These are phyloP conservation scores for Brachyrhaphis roseni DNA, from an alignment of 2,797 vertebrate genomes.

Conservation along the genomic window DNA sequence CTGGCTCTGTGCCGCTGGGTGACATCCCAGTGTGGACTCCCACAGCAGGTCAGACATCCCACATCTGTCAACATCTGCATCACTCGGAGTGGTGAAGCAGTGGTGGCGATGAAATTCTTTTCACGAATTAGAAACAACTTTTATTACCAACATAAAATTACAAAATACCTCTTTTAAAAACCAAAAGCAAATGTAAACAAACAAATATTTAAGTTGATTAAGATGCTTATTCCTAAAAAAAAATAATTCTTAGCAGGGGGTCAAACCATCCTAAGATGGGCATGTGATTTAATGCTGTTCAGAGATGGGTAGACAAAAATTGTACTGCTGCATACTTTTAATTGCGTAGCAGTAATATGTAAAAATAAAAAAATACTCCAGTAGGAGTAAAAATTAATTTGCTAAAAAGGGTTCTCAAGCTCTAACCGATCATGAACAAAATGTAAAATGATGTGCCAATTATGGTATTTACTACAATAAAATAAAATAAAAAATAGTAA, in stretches of 20 bases:
- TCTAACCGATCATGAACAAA: not conserved
- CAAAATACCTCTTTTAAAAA: not conserved
- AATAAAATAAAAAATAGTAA: not conserved
- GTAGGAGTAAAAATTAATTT: not conserved
- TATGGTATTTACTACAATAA: not conserved
- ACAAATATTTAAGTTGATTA: not conserved
- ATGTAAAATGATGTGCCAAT: not conserved
- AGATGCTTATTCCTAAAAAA: not conserved
- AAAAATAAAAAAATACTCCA: not conserved
- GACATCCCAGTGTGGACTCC: conserved; percentile 85
- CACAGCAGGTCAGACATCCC: conserved; percentile 64
- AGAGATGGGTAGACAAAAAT: too few relatives aligned
- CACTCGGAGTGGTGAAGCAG: not conserved
- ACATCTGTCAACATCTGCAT: conserved; percentile 17
- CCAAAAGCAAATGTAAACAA: not conserved
- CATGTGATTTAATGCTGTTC: not conserved
- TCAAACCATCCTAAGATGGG: not conserved
- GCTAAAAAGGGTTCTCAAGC: not conserved
- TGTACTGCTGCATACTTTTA: not conserved
- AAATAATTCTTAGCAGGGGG: not conserved
- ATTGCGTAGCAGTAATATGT: not conserved
- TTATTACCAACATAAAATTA: not conserved
- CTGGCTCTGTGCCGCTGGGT: conserved; percentile 77
- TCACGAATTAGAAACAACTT: not conserved
- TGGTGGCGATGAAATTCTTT: not conserved